A percentile compares a stretch with the other conserved stretches of the same genome.
Conservation (phyloP, 2,888 invertebrate species). For the Calliphora vomitoria region DNA sequence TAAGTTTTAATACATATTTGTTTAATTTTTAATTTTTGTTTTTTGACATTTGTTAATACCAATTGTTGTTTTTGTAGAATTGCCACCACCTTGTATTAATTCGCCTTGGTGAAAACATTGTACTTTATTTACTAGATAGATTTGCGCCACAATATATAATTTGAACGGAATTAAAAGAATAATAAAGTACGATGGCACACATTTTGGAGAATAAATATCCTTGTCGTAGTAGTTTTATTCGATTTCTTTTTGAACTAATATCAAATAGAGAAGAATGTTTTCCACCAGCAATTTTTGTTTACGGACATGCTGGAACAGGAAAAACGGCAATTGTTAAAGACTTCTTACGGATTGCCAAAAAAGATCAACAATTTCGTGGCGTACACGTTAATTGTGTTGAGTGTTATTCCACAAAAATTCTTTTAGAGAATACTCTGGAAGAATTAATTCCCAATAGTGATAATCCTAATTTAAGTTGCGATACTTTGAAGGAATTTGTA, state of each 20-base stretch:
- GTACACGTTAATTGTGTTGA: conserved; percentile 92
- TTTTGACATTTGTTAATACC: too few species aligned
- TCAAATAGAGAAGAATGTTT: conserved; percentile 87
- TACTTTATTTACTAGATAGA: too few species aligned
- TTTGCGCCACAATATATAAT: too few species aligned
- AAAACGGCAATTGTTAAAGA: conserved; percentile 90
- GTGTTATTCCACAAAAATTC: conserved; percentile 90
- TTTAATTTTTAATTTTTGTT: too few species aligned
- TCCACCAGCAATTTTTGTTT: conserved; percentile 90
- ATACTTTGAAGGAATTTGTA: conserved; percentile 89
- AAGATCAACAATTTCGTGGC: conserved; percentile 85
- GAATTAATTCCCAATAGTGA: conserved; percentile 78
- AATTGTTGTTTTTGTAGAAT: too few species aligned
- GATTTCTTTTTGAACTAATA: conserved; percentile 78
- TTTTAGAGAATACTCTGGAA: conserved; percentile 91
- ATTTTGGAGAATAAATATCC: conserved; percentile 78
- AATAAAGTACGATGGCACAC: not conserved
- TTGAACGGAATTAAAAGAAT: not conserved
- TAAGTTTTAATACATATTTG: too few species aligned
- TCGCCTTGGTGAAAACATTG: too few species aligned
- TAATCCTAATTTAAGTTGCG: conserved; percentile 86
- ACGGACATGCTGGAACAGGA: conserved; percentile 93
- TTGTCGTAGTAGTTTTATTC: conserved; percentile 80
- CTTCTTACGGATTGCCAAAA: conserved; percentile 87
- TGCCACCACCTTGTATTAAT: too few species aligned